phyloP scores from a whole-genome alignment of 1,140 invertebrate genomes.

The Arion vulgaris region DNA sequence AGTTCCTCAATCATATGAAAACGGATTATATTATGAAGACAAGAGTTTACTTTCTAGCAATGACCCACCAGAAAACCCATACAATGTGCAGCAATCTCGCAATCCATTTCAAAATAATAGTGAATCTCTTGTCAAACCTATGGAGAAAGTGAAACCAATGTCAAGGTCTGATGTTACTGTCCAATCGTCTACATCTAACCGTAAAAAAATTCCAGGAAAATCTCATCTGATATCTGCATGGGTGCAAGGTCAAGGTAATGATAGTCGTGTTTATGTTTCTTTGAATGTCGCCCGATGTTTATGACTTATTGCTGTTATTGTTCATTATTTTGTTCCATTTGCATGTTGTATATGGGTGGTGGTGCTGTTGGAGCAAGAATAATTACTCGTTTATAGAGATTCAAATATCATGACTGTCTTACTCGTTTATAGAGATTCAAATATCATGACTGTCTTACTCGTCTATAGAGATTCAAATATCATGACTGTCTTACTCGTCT shows the following conservation, averaged over 20 bases:
- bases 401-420: too few species aligned
- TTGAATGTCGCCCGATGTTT: too few species aligned
- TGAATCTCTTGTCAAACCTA: neutral
- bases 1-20: neutral
- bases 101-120: neutral
- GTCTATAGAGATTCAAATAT: too few species aligned
- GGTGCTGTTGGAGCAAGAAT: too few species aligned
- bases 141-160: neutral
- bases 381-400: too few species aligned
- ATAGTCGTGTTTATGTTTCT: too few species aligned
- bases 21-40: neutral
- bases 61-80: neutral
- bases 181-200: neutral
- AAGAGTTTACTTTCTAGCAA: neutral
- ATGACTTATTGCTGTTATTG: too few species aligned
- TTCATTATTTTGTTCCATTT: too few species aligned
- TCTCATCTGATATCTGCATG: constrained; percentile 19
- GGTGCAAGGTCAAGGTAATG: constrained; percentile 46
- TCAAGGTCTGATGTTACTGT: neutral
- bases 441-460: too few species aligned
- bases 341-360: too few species aligned
- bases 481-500: too few species aligned
- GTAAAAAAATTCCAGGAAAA: constrained; percentile 17
- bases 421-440: too few species aligned
- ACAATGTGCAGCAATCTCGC: neutral